A percentile compares a stretch with the other conserved stretches of the same genome.
These are phyloP conservation scores for Sander lucioperca DNA, from an alignment of 2,113 vertebrate species.

Conservation along the genomic window DNA sequence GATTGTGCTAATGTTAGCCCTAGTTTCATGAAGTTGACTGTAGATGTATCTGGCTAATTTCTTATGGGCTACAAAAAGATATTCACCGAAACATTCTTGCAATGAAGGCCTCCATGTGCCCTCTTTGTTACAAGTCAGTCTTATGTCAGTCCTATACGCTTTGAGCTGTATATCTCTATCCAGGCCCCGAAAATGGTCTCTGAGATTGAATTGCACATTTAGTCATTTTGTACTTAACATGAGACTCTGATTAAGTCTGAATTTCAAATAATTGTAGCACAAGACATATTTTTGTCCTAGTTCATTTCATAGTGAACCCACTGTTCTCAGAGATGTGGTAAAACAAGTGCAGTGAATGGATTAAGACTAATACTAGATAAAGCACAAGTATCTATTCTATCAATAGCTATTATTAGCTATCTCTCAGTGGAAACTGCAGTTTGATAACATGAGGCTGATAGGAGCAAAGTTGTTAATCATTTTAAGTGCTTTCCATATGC, in stretches of 20 bases:
- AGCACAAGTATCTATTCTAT: neutral
- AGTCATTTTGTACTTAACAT: neutral
- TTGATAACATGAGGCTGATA: slow-evolving; percentile 2
- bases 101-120: neutral
- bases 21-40: slow-evolving; percentile 25
- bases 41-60: slow-evolving; percentile 31
- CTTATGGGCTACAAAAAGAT: slow-evolving; percentile 33
- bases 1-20: slow-evolving; percentile 27
- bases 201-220: slow-evolving; percentile 26
- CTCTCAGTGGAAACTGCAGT: neutral
- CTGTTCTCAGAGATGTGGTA: neutral
- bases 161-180: slow-evolving; percentile 33
- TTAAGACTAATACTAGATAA: slow-evolving; percentile 14
- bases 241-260: neutral
- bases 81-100: slow-evolving; percentile 35
- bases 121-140: slow-evolving; percentile 34
- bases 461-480: neutral
- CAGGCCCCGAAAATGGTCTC: slow-evolving; percentile 22
- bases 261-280: neutral
- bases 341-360: slow-evolving; percentile 12
- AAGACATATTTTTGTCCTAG: neutral
- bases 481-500: neutral
- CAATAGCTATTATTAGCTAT: neutral
- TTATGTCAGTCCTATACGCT: slow-evolving; percentile 28
- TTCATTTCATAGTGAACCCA: slow-evolving; percentile 2